These are phyloP conservation scores for Myotis myotis DNA, from an alignment of 2,797 vertebrate species.

Conservation along the genomic window DNA sequence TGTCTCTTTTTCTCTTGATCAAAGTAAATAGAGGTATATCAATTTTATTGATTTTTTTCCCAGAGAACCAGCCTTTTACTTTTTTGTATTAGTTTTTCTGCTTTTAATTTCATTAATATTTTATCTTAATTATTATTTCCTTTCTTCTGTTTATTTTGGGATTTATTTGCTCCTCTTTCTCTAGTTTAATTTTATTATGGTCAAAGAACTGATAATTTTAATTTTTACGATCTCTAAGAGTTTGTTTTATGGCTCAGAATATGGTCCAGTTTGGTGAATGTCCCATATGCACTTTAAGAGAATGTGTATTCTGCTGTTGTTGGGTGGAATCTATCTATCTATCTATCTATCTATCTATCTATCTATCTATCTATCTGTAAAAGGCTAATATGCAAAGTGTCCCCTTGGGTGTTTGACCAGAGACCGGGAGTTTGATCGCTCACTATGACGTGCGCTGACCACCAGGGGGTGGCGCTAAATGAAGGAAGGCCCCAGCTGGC, in stretches of 20 bases:
- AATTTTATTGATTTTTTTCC: neutral
- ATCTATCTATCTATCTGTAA: too few species aligned
- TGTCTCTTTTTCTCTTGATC: neutral
- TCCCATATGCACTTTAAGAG: neutral
- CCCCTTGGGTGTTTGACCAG: too few species aligned
- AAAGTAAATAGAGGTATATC: neutral
- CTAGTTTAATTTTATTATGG: neutral
- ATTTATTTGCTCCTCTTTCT: neutral
- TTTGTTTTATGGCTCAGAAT: neutral
- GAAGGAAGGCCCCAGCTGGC: too few species aligned
- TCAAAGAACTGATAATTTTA: neutral
- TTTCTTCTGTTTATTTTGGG: neutral
- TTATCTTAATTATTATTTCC: neutral
- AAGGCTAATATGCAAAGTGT: too few species aligned
- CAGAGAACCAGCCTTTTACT: neutral
- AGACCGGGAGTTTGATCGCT: too few species aligned
- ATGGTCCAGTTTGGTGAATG: neutral
- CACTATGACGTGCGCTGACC: too few species aligned
- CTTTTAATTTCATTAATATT: neutral
- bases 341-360: too few species aligned
- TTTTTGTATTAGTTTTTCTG: neutral
- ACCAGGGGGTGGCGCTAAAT: too few species aligned
- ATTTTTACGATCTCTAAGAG: neutral
- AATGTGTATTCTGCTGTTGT: neutral
- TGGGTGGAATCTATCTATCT: neutral